Evolutionary conservation across 2,888 invertebrate genomes (phyloP), one percentile per base, ranked within the genome.

Genomic region (Ganaspis brasiliensis): DNA sequence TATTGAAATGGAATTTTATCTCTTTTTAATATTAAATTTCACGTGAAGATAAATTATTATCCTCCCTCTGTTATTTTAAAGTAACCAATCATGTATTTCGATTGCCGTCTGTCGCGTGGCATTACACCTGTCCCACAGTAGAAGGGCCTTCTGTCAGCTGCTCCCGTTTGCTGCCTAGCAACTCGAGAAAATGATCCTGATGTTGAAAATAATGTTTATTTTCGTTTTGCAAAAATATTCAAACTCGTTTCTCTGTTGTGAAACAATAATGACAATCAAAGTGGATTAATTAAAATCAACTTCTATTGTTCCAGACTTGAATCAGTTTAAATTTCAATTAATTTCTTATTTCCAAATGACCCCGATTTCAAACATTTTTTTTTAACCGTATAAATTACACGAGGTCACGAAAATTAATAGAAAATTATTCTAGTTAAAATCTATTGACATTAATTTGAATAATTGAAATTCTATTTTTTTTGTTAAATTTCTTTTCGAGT

Each of bases 51-150:
- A 45, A 67, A 45, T 67, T 40, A 67, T n/a, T 21, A 67, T 52
- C 45, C n/a, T n/a, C 40, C n/a, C 24, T 9, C 10, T 12, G 8
- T 37, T 24, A 67, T 45, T 45, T 45, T 21, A n/a, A 67, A 14
- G 81, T 59, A 80, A 81, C 81, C 81, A 83, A 81, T 85, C 72
- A 61, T 74, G 76, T 76, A 81, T 82, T 80, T 78, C 85, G 87
- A 86, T 78, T 80, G 87, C 88, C 88, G 87, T 86, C 87, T 89
- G 88, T 89, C 87, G 87, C 86, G 82, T 86, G 86, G 85, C 85
- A 82, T 78, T 87, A 83, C 89, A 89, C 88, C 88, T 89, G 89
- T 85, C 87, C 77, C 74, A 76, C 81, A 82, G 80, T 81, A 82
- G 85, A 77, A 76, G 74, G 75, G 79, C 81, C 81, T 81, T 73